Conservation (phyloP, 2,888 invertebrate species). For the Linnaemya vulpina region DNA sequence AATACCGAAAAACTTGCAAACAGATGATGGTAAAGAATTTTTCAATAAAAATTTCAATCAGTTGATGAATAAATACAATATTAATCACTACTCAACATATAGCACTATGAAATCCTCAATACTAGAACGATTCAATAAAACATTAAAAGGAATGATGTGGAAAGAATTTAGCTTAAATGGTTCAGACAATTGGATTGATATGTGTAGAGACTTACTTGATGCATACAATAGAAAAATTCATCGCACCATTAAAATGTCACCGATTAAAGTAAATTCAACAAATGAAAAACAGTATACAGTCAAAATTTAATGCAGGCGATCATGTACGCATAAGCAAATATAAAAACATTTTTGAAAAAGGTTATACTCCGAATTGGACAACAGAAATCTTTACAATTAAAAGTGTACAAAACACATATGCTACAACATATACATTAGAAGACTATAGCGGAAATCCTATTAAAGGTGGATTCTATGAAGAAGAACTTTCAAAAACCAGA, state of each 20-base stretch:
- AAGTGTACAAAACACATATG: neutral
- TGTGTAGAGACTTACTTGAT: neutral
- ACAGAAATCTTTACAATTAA: neutral
- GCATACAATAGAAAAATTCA: neutral
- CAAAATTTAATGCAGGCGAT: conserved; percentile 7
- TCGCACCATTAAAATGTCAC: conserved; percentile 4
- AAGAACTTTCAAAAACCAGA: too few relatives aligned
- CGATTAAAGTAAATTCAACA: neutral
- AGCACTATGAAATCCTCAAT: neutral
- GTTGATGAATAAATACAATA: neutral
- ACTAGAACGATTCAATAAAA: neutral
- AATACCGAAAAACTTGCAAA: neutral
- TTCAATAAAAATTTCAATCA: neutral
- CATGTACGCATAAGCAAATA: conserved; percentile 3
- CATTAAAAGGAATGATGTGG: neutral
- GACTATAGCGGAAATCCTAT: neutral
- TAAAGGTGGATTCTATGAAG: too few relatives aligned
- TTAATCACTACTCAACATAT: neutral
- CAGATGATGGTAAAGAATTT: neutral
- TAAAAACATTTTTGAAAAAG: conserved; percentile 6
- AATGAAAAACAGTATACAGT: neutral
- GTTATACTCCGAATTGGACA: conserved; percentile 2
- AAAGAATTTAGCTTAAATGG: neutral
- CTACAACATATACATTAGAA: neutral
- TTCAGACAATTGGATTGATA: neutral